Evolutionary conservation across 2,113 vertebrate species (phyloP).

Genomic region (Sclerurus mexicanus): DNA sequence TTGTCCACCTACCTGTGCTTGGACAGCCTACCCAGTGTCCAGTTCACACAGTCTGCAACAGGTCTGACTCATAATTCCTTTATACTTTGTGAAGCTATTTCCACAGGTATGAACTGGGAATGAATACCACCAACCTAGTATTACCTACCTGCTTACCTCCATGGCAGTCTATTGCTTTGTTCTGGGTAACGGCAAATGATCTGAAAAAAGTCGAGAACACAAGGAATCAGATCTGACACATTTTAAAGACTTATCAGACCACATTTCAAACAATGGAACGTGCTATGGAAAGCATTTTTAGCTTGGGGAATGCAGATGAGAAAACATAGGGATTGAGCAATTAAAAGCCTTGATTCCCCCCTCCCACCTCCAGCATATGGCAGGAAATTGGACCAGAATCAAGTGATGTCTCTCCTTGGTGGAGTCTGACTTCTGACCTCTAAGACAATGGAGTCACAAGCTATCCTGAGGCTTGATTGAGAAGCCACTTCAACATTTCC

Average conservation of each 20-base stretch:
- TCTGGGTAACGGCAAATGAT: not conserved
- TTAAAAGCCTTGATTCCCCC: slow-evolving; percentile 59
- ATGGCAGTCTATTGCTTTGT: not conserved
- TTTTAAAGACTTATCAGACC: not conserved
- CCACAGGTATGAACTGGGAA: not conserved
- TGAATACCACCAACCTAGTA: not conserved
- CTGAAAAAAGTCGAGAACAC: not conserved
- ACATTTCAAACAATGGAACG: not conserved
- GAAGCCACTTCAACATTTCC: slow-evolving; percentile 73
- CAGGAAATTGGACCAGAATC: slow-evolving; percentile 70
- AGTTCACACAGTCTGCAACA: not conserved
- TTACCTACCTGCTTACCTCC: not conserved
- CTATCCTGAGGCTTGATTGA: slow-evolving; percentile 74
- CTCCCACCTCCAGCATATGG: slow-evolving; percentile 70
- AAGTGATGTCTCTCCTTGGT: slow-evolving; percentile 60
- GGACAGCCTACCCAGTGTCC: not conserved
- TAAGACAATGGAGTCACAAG: slow-evolving; percentile 75
- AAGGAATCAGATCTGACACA: not conserved
- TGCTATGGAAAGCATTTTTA: slow-evolving; percentile 35
- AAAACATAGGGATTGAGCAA: slow-evolving; percentile 43
- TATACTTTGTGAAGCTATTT: not conserved
- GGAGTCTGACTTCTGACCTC: slow-evolving; percentile 66
- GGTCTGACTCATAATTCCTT: not conserved
- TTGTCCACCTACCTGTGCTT: not conserved
- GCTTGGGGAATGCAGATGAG: slow-evolving; percentile 57